Percentiles rank a stretch among this genome's conserved stretches.
Evolutionary conservation across 2,113 vertebrate species (phyloP).

Genomic region (Hyla sarda): DNA sequence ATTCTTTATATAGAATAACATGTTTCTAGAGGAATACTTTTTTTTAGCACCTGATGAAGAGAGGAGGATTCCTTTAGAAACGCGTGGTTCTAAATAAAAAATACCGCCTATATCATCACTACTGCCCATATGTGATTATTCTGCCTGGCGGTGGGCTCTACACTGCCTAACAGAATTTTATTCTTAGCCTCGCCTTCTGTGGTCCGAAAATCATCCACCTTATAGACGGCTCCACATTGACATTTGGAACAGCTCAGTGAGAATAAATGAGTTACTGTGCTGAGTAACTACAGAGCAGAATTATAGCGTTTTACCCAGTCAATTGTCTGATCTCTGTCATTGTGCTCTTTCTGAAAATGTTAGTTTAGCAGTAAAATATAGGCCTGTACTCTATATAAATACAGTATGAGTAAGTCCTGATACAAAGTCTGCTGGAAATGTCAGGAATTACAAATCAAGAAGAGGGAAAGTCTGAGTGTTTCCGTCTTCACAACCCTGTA

Average conservation of each 20-base stretch:
- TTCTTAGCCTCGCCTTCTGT: too few relatives aligned
- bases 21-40: too few relatives aligned
- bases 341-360: not conserved
- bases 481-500: not conserved
- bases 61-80: too few relatives aligned
- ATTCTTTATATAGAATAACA: too few relatives aligned
- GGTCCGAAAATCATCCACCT: too few relatives aligned
- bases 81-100: too few relatives aligned
- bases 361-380: not conserved
- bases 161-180: too few relatives aligned
- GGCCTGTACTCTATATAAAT: not conserved
- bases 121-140: too few relatives aligned
- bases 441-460: conserved; percentile 1
- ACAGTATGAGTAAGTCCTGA: conserved; percentile 21
- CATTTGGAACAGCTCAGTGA: not conserved
- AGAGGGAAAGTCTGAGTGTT: not conserved
- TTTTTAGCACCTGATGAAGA: too few relatives aligned
- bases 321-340: not conserved
- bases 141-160: too few relatives aligned
- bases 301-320: not conserved
- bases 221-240: too few relatives aligned
- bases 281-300: not conserved
- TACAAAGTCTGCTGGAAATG: conserved; percentile 23
- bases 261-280: not conserved
- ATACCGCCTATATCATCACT: too few relatives aligned